Base-by-base conservation (phyloP, 2,888 invertebrate genomes). In the Troides oblongomaculatus region DNA sequence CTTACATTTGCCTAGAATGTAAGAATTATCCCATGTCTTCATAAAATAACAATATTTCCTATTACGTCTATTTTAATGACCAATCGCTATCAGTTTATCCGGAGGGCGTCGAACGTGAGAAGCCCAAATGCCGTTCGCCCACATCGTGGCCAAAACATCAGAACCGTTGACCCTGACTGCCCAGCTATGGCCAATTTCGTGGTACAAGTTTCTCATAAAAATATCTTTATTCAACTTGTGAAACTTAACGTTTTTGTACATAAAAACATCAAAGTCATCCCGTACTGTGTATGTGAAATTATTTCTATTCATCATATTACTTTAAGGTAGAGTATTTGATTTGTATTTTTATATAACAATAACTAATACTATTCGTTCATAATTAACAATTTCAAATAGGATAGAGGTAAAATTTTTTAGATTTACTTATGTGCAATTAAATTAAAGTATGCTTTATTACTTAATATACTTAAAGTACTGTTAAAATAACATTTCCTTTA, bases 41-140 rank as follows among this genome's bases (percentile, higher is more conserved):
- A 21, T 25, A 58, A 14, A 72, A 59, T 79, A 73, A 78, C 80
- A 73, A 85, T 85, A 73, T 86, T 79, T 72, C 90, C 87, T 84
- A 81, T 76, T 89, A 79, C 75, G 86, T 80, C 72, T 75, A 74
- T 78, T 78, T 76, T 83, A 87, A 87, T 84, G 82, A 78, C 84
- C 83, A 80, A 84, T 84, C 46, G 53, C 53, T 53, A 81, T 78
- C 77, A 78, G 82, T 81, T 76, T 81, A 84, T 83, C 82, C 67
- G 56, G 69, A 76, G 84, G 81, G 82, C 81, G 78, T 81, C 80
- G 76, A 78, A 78, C 75, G 78, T 78, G 75, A 77, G 78, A 75
- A 78, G 75, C 81, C 83, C 79, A 85, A 88, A 89, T 89, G 88
- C 82, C 77, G 87, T 84, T 88, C 92, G 85, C 92, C 92, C 88